Evolutionary conservation across 2,113 vertebrate species (phyloP), one percentile per base, ranked within the genome.

Genomic region (mouse (Mus musculus)): DNA sequence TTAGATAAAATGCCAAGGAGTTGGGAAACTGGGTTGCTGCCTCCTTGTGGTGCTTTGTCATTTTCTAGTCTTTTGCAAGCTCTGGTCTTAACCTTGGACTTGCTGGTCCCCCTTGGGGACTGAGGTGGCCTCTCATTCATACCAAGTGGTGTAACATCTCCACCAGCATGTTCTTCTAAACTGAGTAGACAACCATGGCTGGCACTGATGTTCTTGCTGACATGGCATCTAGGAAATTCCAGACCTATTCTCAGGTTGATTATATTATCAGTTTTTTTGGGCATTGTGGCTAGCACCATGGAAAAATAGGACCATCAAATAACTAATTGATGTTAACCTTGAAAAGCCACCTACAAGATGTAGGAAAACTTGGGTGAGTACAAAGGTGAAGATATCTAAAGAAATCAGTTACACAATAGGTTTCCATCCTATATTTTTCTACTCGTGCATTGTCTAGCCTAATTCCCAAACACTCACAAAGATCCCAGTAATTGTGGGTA

Each of bases 401-500:
- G 19, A 82, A 87, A 69, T 19, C 20, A 24, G 46, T 52, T 36
- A 20, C 30, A 24, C 2, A 19, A 33, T 46, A 63, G 42, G 3
- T 59, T 8, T 90, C 28, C 59, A 11, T 89, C 71, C 49, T 42
- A 0, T 73, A 5, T 61, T 42, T 56, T 71, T 49, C 46, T 85
- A 54, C 1, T 4, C 10, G n/a, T 39, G 1, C 28, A 17, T 67
- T 52, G 0, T 30, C 87, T 54, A n/a, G 3, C 1, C 33, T 30
- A 10, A 8, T 4, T 92, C 11, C 52, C 77, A 30, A 28, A 39
- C 2, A 4, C 54, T 85, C 5, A 0, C 4, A 14, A 61, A 7
- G 77, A 22, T 20, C 13, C 0, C 3, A 0, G 28, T 17, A 30
- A 0, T 10, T 0, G 1, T 73, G 71, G 33, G 0, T 59, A 5